Percentiles rank a stretch among this genome's conserved stretches.
Conservation (phyloP, 2,888 invertebrate genomes). For the Girardia tigrina region DNA sequence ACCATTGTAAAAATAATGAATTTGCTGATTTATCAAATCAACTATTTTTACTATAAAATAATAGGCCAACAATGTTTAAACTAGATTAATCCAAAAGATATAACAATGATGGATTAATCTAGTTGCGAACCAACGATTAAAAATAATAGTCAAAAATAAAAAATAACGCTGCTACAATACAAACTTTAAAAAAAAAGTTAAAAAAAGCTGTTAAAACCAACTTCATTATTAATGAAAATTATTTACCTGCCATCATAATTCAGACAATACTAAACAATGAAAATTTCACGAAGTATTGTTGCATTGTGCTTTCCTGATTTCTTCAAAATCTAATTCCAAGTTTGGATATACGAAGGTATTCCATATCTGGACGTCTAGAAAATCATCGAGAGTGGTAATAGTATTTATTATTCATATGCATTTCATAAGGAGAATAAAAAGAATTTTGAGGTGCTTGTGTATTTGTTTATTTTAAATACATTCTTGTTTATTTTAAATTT, state of each 20-base stretch:
- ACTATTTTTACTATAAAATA: too few species aligned
- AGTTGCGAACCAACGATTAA: too few species aligned
- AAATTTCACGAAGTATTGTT: neutral
- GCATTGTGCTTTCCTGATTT: neutral
- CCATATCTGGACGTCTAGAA: slow-evolving; percentile 8
- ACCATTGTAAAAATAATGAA: too few species aligned
- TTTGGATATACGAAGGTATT: neutral
- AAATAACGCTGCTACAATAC: too few species aligned
- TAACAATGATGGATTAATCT: too few species aligned
- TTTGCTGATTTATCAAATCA: too few species aligned
- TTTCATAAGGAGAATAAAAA: neutral
- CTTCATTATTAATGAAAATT: neutral
- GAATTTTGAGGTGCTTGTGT: neutral
- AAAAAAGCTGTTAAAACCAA: neutral
- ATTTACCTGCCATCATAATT: neutral
- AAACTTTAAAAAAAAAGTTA: neutral
- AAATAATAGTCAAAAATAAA: too few species aligned
- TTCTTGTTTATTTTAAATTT: too few species aligned
- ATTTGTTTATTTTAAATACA: too few species aligned
- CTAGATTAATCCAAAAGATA: too few species aligned
- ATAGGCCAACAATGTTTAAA: too few species aligned
- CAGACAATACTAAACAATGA: neutral
- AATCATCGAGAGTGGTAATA: neutral
- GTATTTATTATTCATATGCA: slow-evolving; percentile 13
- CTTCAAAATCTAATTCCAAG: neutral